Evolutionary conservation across 2,888 invertebrate species (phyloP), one percentile per base, ranked within the genome.

Genomic region (Aphidoletes aphidimyza): DNA sequence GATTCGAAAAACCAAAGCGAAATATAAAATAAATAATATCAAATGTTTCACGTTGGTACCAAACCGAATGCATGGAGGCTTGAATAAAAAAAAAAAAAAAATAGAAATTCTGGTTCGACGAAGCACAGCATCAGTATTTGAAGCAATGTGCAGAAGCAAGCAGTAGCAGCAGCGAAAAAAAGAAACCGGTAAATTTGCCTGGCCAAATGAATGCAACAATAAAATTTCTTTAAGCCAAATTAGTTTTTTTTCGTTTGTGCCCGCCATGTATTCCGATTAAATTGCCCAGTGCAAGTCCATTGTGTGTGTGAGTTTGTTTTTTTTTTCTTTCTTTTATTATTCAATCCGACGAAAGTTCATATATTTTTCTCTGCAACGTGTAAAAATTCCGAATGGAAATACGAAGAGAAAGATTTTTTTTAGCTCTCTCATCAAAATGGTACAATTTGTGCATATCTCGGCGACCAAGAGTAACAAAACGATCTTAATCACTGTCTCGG

Each of bases 191-290:
- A 69, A 69, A 69, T 17, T 69, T 8, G 34, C 69, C 3, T n/a
- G 8, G 37, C n/a, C 0, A 81, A 81, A 69, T 69, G 34, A 69
- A 69, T 69, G 69, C 69, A 69, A 81, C 81, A 81, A 81, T 81
- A 37, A 69, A 69, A 69, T 69, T 69, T 34, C 54, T 54, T 54
- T 54, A 54, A 54, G 54, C 54, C 54, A 54, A 54, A 54, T 54
- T 54, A 69, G 69, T 69, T 34, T 54, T 69, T 69, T 69, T n/a
- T n/a, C 54, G 81, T 81, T 37, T 37, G 36, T 81, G 81, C 37
- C 37, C 81, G 37, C n/a, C 34, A n/a, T 34, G 69, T 34, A 69
- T 69, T n/a, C 2, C 54, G 54, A 54, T 22, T 54, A 54, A 54
- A 54, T 54, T 54, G 54, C 54, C 54, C 22, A 54, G 22, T 54